Conservation (phyloP, 1,140 invertebrate species). For the Sycophaga agraensis region DNA sequence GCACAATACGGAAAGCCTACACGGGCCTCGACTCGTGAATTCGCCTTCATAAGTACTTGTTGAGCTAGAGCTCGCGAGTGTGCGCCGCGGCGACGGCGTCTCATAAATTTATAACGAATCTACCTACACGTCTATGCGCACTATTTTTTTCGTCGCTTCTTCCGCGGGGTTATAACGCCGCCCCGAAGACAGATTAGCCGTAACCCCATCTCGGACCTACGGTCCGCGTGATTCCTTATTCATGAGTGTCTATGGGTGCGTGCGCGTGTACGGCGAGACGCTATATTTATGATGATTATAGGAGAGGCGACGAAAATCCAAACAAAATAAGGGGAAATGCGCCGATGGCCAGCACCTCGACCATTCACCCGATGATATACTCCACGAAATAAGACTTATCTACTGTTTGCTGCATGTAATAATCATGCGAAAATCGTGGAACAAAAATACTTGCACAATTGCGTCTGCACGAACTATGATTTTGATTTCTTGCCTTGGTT, state of each 20-base stretch:
- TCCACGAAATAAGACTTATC: no score
- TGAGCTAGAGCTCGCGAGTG: conserved; percentile 21
- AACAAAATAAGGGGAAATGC: conserved; percentile 3
- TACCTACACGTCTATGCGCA: background rate
- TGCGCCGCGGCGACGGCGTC: conserved; percentile 15
- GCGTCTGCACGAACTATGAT: no score
- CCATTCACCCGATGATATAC: no score
- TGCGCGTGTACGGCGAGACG: background rate
- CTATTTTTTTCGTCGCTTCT: background rate
- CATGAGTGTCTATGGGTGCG: background rate
- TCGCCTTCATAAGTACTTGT: conserved; percentile 22
- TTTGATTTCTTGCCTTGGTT: no score
- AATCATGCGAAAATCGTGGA: no score
- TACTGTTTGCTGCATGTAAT: no score
- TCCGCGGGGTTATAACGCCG: background rate
- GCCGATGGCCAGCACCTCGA: no score
- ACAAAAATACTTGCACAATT: no score
- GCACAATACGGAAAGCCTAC: conserved; percentile 45
- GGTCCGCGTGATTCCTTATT: conserved; percentile 13
- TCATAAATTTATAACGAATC: conserved; percentile 28
- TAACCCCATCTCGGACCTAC: no score
- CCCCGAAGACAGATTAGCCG: no score
- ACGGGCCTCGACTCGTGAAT: conserved; percentile 5
- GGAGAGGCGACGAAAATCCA: background rate
- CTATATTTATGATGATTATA: conserved; percentile 15